Evolutionary conservation across 2,888 invertebrate genomes (phyloP).

Genomic region (Dolomedes plantarius): DNA sequence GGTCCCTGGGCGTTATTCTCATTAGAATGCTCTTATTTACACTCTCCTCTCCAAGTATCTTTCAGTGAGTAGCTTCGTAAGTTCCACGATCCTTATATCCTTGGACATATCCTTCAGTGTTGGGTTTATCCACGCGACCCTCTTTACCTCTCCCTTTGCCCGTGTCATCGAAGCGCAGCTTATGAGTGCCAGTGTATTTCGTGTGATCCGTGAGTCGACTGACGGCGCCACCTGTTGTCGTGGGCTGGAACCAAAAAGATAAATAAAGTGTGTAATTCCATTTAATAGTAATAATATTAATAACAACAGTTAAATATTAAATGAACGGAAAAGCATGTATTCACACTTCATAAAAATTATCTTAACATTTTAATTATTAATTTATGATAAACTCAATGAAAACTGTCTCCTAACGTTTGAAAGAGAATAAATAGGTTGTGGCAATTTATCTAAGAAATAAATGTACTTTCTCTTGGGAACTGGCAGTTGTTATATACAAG

Average conservation of each 20-base stretch:
- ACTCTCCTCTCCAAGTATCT: not conserved
- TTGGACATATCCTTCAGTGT: constrained; percentile 87
- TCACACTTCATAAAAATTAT: too few relatives aligned
- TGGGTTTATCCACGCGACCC: constrained; percentile 86
- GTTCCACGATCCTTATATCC: constrained; percentile 90
- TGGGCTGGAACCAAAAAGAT: constrained; percentile 70
- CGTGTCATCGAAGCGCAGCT: constrained; percentile 88
- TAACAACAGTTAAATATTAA: too few relatives aligned
- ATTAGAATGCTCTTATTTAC: constrained; percentile 30
- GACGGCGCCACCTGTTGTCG: constrained; percentile 79
- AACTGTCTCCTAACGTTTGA: too few relatives aligned
- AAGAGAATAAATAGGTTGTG: too few relatives aligned
- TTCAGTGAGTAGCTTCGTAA: constrained; percentile 72
- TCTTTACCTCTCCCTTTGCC: constrained; percentile 89
- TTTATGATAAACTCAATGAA: too few relatives aligned
- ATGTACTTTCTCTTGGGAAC: too few relatives aligned
- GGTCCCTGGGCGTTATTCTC: constrained; percentile 23
- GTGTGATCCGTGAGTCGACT: constrained; percentile 89
- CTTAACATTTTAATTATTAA: too few relatives aligned
- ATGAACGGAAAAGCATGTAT: too few relatives aligned
- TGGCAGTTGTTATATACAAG: too few relatives aligned
- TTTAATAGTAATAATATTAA: too few relatives aligned
- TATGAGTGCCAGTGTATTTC: constrained; percentile 92
- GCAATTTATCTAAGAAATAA: too few relatives aligned
- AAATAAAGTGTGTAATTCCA: too few relatives aligned